Percentiles rank a stretch among this genome's conserved stretches.
Conservation (phyloP, 2,888 invertebrate genomes). For the Chrysotoxum bicinctum region DNA sequence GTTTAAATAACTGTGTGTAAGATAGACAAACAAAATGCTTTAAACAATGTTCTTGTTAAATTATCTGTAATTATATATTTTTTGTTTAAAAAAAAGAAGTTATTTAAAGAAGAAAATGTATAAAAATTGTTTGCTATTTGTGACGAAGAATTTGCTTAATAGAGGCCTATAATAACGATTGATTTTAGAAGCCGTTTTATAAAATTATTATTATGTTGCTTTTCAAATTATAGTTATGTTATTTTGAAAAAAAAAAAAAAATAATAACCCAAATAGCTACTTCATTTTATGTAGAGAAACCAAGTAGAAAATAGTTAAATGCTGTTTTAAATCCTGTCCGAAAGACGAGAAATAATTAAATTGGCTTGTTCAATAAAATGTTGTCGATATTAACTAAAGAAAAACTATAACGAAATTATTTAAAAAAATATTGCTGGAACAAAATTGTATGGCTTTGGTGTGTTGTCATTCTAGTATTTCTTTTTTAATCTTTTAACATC, state of each 20-base stretch:
- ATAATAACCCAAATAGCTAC: conserved; percentile 11
- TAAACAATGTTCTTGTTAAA: conserved; percentile 56
- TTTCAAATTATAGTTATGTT: conserved; percentile 41
- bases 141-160: conserved; percentile 19
- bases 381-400: neutral
- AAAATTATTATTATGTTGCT: conserved; percentile 31
- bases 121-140: conserved; percentile 42
- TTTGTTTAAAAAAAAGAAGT: conserved; percentile 44
- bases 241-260: neutral
- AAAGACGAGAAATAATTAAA: no score
- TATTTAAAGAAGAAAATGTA: conserved; percentile 22
- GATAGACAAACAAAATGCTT: conserved; percentile 57
- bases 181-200: conserved; percentile 13
- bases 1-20: conserved; percentile 31
- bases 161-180: conserved; percentile 31
- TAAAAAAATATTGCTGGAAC: no score
- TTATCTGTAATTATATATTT: conserved; percentile 53
- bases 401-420: neutral
- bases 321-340: neutral
- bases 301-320: neutral
- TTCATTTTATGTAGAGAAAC: neutral
- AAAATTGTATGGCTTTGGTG: neutral
- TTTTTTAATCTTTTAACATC: no score
- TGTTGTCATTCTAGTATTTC: neutral
- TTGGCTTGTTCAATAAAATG: neutral